These are phyloP conservation scores for Diplogasteroides magnus DNA, from an alignment of 1,140 invertebrate genomes.

Conservation along the genomic window DNA sequence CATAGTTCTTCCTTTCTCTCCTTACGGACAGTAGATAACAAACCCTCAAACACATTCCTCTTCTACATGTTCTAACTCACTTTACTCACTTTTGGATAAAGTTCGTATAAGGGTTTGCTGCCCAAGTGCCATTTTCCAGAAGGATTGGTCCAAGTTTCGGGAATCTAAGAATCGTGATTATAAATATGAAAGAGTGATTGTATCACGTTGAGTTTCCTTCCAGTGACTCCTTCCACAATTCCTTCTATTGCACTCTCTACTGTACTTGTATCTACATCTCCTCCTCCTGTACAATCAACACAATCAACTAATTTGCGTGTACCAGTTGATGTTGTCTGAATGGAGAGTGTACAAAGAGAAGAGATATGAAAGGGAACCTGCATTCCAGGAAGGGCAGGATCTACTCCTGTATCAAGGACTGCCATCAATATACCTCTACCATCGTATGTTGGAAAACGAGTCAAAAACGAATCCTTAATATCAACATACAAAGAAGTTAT, in stretches of 20 bases:
- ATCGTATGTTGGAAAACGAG: slow-evolving; percentile 86
- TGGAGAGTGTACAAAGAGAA: slow-evolving; percentile 19
- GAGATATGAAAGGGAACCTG: slow-evolving; percentile 66
- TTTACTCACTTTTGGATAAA: slow-evolving; percentile 68
- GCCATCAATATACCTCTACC: slow-evolving; percentile 84
- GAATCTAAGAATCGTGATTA: slow-evolving; percentile 63
- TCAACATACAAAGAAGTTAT: not conserved
- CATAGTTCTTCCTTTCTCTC: slow-evolving; percentile 77
- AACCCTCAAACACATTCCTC: not conserved
- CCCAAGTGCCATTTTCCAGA: slow-evolving; percentile 64
- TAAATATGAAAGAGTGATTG: slow-evolving; percentile 4
- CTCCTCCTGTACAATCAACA: slow-evolving; percentile 87
- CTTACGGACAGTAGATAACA: slow-evolving; percentile 58
- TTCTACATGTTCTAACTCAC: not conserved
- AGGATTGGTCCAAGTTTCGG: slow-evolving; percentile 74
- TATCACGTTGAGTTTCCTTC: slow-evolving; percentile 76
- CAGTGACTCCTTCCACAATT: slow-evolving; percentile 75
- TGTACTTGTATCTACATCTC: slow-evolving; percentile 82
- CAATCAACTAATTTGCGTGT: slow-evolving; percentile 87
- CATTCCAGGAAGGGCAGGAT: slow-evolving; percentile 82
- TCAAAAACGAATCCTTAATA: slow-evolving; percentile 72
- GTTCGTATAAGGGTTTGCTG: slow-evolving; percentile 74
- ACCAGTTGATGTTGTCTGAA: slow-evolving; percentile 76
- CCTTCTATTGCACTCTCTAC: slow-evolving; percentile 70
- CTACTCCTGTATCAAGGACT: slow-evolving; percentile 93